Base-by-base conservation (phyloP, 2,888 invertebrate species). In the Diarsia mendica region DNA sequence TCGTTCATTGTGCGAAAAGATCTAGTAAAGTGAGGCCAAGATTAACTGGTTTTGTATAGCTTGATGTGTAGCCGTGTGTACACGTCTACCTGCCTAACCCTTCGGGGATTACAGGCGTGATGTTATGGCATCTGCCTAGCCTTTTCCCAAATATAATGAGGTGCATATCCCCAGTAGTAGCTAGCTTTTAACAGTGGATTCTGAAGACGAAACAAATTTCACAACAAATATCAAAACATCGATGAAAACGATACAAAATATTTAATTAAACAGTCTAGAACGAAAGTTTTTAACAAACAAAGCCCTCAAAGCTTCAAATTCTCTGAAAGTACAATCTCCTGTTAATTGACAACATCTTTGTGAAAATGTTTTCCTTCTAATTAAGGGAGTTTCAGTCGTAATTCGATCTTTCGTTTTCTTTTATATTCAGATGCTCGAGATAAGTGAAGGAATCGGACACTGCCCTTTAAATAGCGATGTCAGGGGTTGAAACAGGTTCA, bases 311-410 rank as follows among this genome's bases (percentile, higher is more conserved):
- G 63, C 46, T 60, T 23, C 18, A 46, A 66, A 39, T 44, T 44
- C 44, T 77, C 48, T 71, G 39, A 61, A 71, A 48, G 39, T 67
- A 77, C 51, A 77, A 49, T 55, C 61, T 67, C 28, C 20, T 66
- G 28, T 46, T 71, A 70, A 70, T 67, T 60, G 55, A 72, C 51
- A 67, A 55, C 23, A 67, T 8, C 65, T 73, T 76, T 58, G 72
- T 72, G 64, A 72, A n/a, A 83, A 68, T 79, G 72, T 71, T 73
- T 82, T 67, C 68, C 66, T 55, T 66, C 23, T 76, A 72, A 83
- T 80, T 73, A 80, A 73, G 63, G 18, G 28, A 64, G 33, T 53
- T 67, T 53, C 63, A 75, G 6, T 68, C 46, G 49, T 51, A 39
- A 69, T 82, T 70, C 48, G 49, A 74, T 69, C 46, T 72, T 71